A percentile compares a stretch with the other conserved stretches of the same genome.
These are phyloP conservation scores for Eupithecia pulchellata DNA, from an alignment of 2,888 invertebrate species.

Conservation along the genomic window DNA sequence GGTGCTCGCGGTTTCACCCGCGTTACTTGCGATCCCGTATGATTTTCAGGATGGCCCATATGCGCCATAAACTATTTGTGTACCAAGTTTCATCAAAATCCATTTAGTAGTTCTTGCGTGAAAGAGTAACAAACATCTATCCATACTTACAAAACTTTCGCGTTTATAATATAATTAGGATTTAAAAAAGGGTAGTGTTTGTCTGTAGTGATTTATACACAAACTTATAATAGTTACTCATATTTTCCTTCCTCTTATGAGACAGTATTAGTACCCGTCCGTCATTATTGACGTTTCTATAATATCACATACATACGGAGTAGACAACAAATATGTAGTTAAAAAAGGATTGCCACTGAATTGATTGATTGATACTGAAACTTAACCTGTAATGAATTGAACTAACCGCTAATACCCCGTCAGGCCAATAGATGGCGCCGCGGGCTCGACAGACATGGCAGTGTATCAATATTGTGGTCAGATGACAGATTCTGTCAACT, in stretches of 20 bases:
- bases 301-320: background rate
- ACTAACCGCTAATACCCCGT: background rate
- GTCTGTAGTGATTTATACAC: no score
- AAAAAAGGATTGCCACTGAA: background rate
- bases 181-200: no score
- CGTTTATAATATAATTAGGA: no score
- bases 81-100: no score
- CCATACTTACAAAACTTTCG: no score
- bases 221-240: background rate
- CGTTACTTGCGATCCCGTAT: no score
- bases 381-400: background rate
- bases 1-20: no score
- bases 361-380: background rate
- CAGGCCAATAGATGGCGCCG: background rate
- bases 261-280: background rate
- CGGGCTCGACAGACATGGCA: background rate
- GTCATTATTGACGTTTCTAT: background rate
- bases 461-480: background rate
- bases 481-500: background rate
- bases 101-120: no score
- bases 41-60: no score
- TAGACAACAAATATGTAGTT: conserved; percentile 1
- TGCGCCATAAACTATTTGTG: no score
- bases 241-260: background rate
- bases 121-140: no score